Conservation (phyloP, 2,888 invertebrate genomes). For the Cyclophora albipunctata region DNA sequence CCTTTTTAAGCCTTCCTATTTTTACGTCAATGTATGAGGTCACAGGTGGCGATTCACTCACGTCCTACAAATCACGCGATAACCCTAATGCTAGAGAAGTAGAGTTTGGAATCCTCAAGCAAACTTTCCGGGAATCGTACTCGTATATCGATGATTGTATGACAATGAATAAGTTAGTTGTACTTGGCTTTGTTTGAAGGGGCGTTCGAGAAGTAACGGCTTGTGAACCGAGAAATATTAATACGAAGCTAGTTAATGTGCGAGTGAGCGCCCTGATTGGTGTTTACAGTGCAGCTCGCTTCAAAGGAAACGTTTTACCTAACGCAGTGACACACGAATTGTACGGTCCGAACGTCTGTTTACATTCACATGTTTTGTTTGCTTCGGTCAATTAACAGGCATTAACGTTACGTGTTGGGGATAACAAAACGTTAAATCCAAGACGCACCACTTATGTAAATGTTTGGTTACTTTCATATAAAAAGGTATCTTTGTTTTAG, state of each 20-base stretch:
- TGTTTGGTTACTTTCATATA: no score
- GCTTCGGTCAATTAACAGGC: no score
- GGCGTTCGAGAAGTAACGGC: slow-evolving; percentile 24
- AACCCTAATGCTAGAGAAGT: slow-evolving; percentile 10
- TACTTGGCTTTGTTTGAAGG: slow-evolving; percentile 26
- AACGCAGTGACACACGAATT: no score
- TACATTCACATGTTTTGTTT: no score
- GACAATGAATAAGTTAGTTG: slow-evolving; percentile 41
- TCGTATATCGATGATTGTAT: slow-evolving; percentile 37
- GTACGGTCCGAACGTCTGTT: no score
- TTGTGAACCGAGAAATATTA: slow-evolving; percentile 21
- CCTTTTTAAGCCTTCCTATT: slow-evolving; percentile 35
- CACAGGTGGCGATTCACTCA: slow-evolving; percentile 35
- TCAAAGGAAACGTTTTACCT: no score
- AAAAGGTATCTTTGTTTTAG: no score
- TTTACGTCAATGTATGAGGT: slow-evolving; percentile 32
- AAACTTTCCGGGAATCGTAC: slow-evolving; percentile 25
- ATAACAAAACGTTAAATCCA: no score
- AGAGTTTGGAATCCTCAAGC: slow-evolving; percentile 17
- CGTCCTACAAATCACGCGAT: slow-evolving; percentile 5
- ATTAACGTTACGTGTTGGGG: no score
- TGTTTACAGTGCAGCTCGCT: no score
- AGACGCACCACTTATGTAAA: no score
- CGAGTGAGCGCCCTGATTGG: no score
- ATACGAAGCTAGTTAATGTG: slow-evolving; percentile 7